Conservation (phyloP, 2,888 invertebrate genomes). For the Cepaea hortensis region DNA sequence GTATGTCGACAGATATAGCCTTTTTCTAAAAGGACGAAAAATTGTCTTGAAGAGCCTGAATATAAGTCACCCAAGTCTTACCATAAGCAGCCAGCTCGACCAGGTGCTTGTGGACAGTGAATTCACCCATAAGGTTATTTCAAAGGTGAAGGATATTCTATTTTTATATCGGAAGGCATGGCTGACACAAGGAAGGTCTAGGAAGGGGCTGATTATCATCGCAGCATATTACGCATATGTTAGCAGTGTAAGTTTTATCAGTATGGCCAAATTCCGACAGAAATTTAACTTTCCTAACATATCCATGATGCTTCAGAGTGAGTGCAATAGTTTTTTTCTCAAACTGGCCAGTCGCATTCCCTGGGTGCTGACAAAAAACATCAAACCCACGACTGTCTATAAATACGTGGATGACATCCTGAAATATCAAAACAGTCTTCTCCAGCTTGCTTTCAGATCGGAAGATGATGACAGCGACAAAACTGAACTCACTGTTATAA, state of each 20-base stretch:
- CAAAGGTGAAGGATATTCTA: conserved; percentile 23
- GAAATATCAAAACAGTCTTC: conserved; percentile 28
- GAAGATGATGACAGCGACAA: background rate
- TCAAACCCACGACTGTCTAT: conserved; percentile 18
- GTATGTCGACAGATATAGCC: background rate
- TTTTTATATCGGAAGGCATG: conserved; percentile 35
- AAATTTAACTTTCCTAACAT: conserved; percentile 21
- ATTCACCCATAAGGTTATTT: background rate
- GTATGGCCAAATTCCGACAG: background rate
- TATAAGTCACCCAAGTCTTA: background rate
- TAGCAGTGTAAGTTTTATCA: conserved; percentile 5
- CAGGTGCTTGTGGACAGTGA: background rate
- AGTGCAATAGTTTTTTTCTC: conserved; percentile 10
- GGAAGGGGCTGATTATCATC: conserved; percentile 27
- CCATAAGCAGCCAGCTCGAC: conserved; percentile 4
- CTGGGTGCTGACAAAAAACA: conserved; percentile 11
- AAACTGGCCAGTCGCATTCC: conserved; percentile 36
- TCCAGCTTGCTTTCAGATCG: conserved; percentile 32
- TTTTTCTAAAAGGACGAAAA: conserved; percentile 17
- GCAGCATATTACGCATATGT: conserved; percentile 35
- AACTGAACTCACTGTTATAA: background rate
- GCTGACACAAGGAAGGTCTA: conserved; percentile 31
- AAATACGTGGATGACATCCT: conserved; percentile 36
- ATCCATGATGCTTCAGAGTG: background rate
- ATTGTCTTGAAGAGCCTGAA: conserved; percentile 12